Conservation (phyloP, 2,888 invertebrate species). For the Acronicta psi region DNA sequence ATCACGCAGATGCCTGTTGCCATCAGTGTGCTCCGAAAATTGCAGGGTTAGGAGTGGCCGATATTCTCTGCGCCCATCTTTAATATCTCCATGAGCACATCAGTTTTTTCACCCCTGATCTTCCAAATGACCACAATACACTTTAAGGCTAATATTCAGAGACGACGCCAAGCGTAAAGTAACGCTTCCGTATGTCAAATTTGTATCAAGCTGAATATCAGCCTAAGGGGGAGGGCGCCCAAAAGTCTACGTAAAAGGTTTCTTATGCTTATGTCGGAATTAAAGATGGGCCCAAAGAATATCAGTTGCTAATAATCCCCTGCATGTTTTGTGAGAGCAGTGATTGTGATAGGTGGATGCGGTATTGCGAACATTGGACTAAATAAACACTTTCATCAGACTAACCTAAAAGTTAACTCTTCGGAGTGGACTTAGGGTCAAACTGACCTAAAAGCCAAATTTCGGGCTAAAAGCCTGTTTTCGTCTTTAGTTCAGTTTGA, state of each 20-base stretch:
- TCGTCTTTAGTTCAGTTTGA: too few relatives aligned
- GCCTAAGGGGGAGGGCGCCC: neutral
- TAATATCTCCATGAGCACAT: conserved; percentile 2
- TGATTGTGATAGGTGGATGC: conserved; percentile 10
- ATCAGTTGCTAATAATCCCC: conserved; percentile 12
- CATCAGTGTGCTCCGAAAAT: neutral
- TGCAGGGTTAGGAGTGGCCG: conserved; percentile 3
- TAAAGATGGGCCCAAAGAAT: conserved; percentile 10
- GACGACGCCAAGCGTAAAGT: too few relatives aligned
- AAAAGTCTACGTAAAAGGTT: neutral
- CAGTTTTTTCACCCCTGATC: neutral
- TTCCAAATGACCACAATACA: neutral
- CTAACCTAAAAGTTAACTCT: too few relatives aligned
- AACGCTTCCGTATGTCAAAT: too few relatives aligned
- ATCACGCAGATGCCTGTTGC: neutral
- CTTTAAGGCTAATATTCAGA: too few relatives aligned
- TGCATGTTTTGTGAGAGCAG: conserved; percentile 17
- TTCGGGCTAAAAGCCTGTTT: too few relatives aligned
- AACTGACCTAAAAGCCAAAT: neutral
- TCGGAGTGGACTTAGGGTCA: neutral
- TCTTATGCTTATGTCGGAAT: conserved; percentile 6
- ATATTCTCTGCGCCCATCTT: conserved; percentile 3
- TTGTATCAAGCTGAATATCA: too few relatives aligned
- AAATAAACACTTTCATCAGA: neutral
- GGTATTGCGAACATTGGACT: conserved; percentile 5